A percentile compares a stretch with the other conserved stretches of the same genome.
phyloP scores from a whole-genome alignment of 2,888 invertebrate genomes.

The Drosophila nigricruria region DNA sequence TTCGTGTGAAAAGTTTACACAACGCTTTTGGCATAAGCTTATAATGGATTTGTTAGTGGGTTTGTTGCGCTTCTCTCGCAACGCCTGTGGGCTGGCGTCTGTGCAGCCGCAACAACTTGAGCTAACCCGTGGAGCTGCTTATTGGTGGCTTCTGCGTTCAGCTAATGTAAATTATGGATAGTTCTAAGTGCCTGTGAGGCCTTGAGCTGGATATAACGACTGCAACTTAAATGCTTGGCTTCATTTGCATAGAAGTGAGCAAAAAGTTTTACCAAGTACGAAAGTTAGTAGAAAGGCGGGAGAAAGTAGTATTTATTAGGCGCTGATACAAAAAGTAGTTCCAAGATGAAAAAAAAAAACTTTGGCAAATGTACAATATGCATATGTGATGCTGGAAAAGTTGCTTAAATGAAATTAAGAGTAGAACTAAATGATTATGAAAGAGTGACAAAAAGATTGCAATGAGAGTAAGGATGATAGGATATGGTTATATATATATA shows the following conservation, averaged over 20 bases:
- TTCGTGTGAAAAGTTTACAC: conserved; percentile 78
- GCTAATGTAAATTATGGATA: conserved; percentile 72
- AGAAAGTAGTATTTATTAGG: conserved; percentile 27
- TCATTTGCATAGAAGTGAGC: conserved; percentile 46
- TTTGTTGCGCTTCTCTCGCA: conserved; percentile 48
- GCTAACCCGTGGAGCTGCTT: conserved; percentile 31
- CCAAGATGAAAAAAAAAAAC: conserved; percentile 6
- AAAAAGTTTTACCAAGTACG: conserved; percentile 25
- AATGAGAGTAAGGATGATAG: neutral
- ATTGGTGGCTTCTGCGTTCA: conserved; percentile 42
- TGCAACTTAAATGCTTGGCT: conserved; percentile 43
- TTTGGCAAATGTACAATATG: conserved; percentile 11
- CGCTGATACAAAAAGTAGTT: conserved; percentile 12
- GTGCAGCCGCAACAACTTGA: conserved; percentile 32
- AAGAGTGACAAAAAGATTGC: neutral
- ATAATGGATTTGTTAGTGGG: conserved; percentile 76
- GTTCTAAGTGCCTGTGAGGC: conserved; percentile 48
- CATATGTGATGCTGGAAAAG: conserved; percentile 14
- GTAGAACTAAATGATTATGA: conserved; percentile 11
- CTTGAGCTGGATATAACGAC: conserved; percentile 30
- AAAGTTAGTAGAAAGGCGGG: conserved; percentile 1
- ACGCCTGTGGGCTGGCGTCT: conserved; percentile 13
- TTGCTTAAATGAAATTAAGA: conserved; percentile 33
- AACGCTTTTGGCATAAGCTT: conserved; percentile 77
- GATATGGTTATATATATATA: neutral